Evolutionary conservation across 2,797 vertebrate genomes (phyloP), one percentile per base, ranked within the genome.

Genomic region (Bufotes viridis): DNA sequence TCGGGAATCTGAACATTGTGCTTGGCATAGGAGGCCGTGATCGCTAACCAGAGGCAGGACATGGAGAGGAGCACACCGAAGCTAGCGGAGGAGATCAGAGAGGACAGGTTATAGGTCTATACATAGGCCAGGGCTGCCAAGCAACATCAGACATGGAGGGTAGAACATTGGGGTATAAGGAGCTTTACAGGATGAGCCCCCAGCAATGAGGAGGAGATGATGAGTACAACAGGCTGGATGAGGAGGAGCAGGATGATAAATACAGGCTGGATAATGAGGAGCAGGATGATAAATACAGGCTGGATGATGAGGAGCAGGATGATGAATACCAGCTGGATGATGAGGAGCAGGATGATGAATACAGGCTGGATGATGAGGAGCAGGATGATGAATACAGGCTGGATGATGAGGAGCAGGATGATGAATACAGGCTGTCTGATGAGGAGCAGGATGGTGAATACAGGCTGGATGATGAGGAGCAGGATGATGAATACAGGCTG

Each of bases 41-140:
- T 58, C 26, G 10, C 58, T 57, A 80, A 65, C 82, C 87, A 88
- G n/a, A 88, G 18, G 49, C 87, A 85, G 87, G 78, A 88, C 76
- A 88, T 69, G 57, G 49, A 69, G 72, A 87, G 60, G 80, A 78
- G 51, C 24, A 85, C n/a, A 63, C 22, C 29, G 24, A 51, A 26
- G 78, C 87, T 85, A 49, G 14, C 29, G 51, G 53, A 53, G 51
- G 51, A 72, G 29, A 72, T 72, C 67, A 69, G 67, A 69, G 15
- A 79, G 53, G 24, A 58, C 18, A 58, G 53, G 76, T 51, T 58
- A n/a, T 24, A 26, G 34, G 17, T 57, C 55, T 57, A 42, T 42
- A 42, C 42, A 42, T 42, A 42, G 42, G 42, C 42, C 42, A 42
- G 42, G 42, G 42, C 42, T 42, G 42, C 42, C 42, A 7, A 34